Conservation (phyloP, 2,888 invertebrate genomes). For the Lacanobia wlatinum region DNA sequence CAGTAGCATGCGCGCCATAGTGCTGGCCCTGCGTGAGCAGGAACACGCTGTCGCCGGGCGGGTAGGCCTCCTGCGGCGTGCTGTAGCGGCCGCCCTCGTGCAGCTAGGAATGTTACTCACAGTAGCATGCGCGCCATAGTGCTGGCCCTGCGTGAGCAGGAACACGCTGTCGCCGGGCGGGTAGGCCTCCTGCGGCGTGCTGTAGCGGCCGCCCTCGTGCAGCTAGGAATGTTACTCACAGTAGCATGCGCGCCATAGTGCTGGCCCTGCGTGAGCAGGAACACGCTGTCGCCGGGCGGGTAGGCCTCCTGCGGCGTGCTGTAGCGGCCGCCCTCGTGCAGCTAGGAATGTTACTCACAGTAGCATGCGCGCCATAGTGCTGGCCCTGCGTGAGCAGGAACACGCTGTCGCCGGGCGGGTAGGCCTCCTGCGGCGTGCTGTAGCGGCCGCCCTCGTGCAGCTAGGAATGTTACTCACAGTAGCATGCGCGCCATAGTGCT, state of each 20-base stretch:
- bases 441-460: slow-evolving; percentile 70
- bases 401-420: slow-evolving; percentile 92
- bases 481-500: slow-evolving; percentile 95
- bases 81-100: slow-evolving; percentile 71
- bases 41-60: slow-evolving; percentile 93
- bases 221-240: slow-evolving; percentile 89
- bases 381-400: slow-evolving; percentile 94
- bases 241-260: slow-evolving; percentile 95
- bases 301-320: slow-evolving; percentile 90
- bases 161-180: slow-evolving; percentile 93
- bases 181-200: slow-evolving; percentile 90
- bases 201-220: slow-evolving; percentile 70
- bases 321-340: slow-evolving; percentile 70
- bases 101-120: slow-evolving; percentile 89
- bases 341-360: slow-evolving; percentile 91
- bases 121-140: slow-evolving; percentile 95
- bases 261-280: slow-evolving; percentile 93
- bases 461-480: slow-evolving; percentile 91
- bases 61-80: slow-evolving; percentile 91
- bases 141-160: slow-evolving; percentile 93
- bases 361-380: slow-evolving; percentile 95
- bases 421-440: slow-evolving; percentile 88
- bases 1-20: slow-evolving; percentile 95
- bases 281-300: slow-evolving; percentile 92
- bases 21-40: slow-evolving; percentile 94